Evolutionary conservation across 2,113 vertebrate species (phyloP), one percentile per base, ranked within the genome.

Genomic region (Xiphophorus maculatus): DNA sequence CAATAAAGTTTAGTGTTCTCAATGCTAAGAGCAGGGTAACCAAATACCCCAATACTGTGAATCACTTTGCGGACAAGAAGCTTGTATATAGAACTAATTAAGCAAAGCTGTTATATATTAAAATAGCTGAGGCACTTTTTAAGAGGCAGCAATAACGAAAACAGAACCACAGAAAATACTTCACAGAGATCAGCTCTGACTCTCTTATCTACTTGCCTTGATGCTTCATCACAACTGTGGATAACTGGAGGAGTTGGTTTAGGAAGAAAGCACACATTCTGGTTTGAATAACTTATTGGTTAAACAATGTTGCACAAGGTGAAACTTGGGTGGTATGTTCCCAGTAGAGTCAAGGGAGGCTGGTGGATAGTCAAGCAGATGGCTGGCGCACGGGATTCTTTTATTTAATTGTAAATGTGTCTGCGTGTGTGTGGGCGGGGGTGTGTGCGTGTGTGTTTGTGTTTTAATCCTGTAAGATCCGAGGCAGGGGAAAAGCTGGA

Each of bases 1-100:
- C 92, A 93, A 94, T 95, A 94, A 91, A 77, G 66, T 84, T 93
- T 94, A 94, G 92, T 87, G 90, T 80, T 92, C 87, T 93, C 92
- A 91, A 90, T 72, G 83, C 91, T 93, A 93, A 93, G 88, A 88
- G 84, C 79, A 85, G 80, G 90, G 91, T 86, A 93, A 93, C 90
- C 85, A 54, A 80, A 91, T 91, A 81, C 83, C 82, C 82, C 76
- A 85, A 80, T 72, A 77, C 84, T 88, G 87, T 88, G 90, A 70
- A 90, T 84, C 87, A 86, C 88, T 91, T 89, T 77, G 76, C 88
- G 84, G 80, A 76, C 85, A 82, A 79, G 85, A 82, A 81, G 89
- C 91, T 90, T 93, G 88, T 91, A 89, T 89, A 89, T 86, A 86
- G 84, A 77, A 86, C 87, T 91, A 93, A 94, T 93, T 86, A 92